A percentile compares a stretch with the other conserved stretches of the same genome.
phyloP scores from a whole-genome alignment of 2,797 vertebrate genomes.

The Lepilemur septentrionalis region DNA sequence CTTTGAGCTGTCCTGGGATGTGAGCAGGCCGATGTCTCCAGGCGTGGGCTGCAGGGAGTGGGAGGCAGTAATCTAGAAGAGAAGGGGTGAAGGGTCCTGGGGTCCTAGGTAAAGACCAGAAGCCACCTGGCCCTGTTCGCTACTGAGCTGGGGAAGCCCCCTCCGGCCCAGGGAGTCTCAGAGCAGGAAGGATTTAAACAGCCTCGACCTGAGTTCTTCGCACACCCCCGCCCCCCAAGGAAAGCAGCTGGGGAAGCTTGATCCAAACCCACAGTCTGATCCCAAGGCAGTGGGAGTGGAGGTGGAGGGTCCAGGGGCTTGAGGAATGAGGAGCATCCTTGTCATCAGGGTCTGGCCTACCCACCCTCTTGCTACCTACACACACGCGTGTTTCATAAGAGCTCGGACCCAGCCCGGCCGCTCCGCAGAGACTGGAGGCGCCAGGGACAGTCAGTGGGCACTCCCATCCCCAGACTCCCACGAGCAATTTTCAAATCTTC shows the following conservation, averaged over 20 bases:
- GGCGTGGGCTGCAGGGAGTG: neutral
- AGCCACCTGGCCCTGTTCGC: neutral
- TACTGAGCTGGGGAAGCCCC: neutral
- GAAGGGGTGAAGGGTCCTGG: neutral
- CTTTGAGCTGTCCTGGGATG: neutral
- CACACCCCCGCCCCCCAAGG: neutral
- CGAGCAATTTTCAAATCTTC: conserved; percentile 77
- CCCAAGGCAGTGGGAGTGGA: neutral
- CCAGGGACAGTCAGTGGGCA: neutral
- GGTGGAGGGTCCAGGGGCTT: neutral
- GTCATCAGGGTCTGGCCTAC: neutral
- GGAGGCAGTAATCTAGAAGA: neutral
- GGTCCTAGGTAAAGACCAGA: neutral
- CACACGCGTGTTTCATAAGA: conserved; percentile 39
- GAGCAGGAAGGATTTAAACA: neutral
- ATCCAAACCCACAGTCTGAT: neutral
- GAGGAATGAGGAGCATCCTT: neutral
- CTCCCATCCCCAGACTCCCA: neutral
- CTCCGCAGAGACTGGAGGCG: neutral
- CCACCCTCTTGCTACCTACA: neutral
- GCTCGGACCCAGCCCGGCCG: neutral
- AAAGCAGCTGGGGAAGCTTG: neutral
- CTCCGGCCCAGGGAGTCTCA: neutral
- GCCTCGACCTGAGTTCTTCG: neutral
- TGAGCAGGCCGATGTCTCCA: neutral